Conservation (phyloP, 2,888 invertebrate species). For the Cetonia aurata region DNA sequence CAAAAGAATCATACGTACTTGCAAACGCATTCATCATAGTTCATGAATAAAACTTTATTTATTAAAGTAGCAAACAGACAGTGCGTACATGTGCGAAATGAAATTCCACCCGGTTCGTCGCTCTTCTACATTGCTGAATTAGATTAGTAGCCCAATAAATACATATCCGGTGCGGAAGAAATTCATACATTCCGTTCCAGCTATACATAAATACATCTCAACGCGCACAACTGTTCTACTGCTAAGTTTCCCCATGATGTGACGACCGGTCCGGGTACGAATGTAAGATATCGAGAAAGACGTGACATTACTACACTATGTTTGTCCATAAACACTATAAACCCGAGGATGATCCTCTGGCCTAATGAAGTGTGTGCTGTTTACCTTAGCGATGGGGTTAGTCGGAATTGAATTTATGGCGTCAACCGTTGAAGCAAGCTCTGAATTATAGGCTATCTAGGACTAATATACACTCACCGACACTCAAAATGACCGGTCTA, state of each 20-base stretch:
- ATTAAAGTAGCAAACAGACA: not conserved
- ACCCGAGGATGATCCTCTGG: slow-evolving; percentile 64
- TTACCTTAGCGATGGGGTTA: slow-evolving; percentile 60
- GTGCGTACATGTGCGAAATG: not conserved
- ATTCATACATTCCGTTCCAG: not conserved
- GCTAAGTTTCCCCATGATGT: slow-evolving; percentile 11
- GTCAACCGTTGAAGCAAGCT: slow-evolving; percentile 36
- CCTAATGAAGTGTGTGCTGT: slow-evolving; percentile 66
- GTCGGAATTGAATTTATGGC: slow-evolving; percentile 54
- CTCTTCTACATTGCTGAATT: slow-evolving; percentile 19
- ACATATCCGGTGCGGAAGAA: not conserved
- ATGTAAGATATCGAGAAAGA: slow-evolving; percentile 47
- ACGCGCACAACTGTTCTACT: not conserved
- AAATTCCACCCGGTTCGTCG: not conserved
- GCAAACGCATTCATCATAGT: not conserved
- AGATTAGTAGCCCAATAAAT: slow-evolving; percentile 3
- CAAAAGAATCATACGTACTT: not conserved
- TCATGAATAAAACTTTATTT: slow-evolving; percentile 25
- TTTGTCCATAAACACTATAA: slow-evolving; percentile 67
- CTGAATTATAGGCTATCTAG: slow-evolving; percentile 24
- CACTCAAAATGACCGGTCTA: too few relatives aligned
- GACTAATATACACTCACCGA: too few relatives aligned
- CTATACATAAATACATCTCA: slow-evolving; percentile 18
- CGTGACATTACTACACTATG: slow-evolving; percentile 63
- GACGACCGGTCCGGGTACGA: slow-evolving; percentile 15